Conservation (phyloP, 2,113 vertebrate species). For the Penelope pileata region DNA sequence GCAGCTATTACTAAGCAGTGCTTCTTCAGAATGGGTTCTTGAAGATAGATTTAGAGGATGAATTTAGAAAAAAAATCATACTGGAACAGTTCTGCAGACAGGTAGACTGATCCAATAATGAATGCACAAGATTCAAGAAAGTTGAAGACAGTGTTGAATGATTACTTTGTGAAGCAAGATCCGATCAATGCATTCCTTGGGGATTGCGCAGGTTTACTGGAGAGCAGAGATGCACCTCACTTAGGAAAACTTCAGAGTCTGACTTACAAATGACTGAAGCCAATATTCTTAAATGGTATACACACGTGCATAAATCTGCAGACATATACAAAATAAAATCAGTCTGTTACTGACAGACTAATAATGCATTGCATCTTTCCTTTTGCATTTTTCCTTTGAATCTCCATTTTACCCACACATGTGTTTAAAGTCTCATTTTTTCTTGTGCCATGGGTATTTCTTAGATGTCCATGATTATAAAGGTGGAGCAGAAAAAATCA, state of each 20-base stretch:
- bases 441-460: not conserved
- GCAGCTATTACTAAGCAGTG: not conserved
- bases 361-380: not conserved
- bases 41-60: slow-evolving; percentile 54
- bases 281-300: slow-evolving; percentile 14
- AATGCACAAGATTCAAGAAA: slow-evolving; percentile 41
- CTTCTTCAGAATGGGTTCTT: not conserved
- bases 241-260: not conserved
- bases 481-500: not conserved
- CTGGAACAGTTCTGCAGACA: slow-evolving; percentile 15
- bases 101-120: slow-evolving; percentile 27
- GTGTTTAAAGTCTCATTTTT: not conserved
- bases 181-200: slow-evolving; percentile 7
- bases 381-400: not conserved
- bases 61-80: not conserved
- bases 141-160: slow-evolving; percentile 18
- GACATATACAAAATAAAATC: not conserved
- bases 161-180: slow-evolving; percentile 23
- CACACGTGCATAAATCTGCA: not conserved
- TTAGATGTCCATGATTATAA: not conserved
- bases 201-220: not conserved
- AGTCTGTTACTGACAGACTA: not conserved
- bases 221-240: not conserved
- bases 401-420: not conserved
- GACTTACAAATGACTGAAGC: slow-evolving; percentile 49